phyloP scores from a whole-genome alignment of 2,797 vertebrate genomes.

The Coregonus suidteri region DNA sequence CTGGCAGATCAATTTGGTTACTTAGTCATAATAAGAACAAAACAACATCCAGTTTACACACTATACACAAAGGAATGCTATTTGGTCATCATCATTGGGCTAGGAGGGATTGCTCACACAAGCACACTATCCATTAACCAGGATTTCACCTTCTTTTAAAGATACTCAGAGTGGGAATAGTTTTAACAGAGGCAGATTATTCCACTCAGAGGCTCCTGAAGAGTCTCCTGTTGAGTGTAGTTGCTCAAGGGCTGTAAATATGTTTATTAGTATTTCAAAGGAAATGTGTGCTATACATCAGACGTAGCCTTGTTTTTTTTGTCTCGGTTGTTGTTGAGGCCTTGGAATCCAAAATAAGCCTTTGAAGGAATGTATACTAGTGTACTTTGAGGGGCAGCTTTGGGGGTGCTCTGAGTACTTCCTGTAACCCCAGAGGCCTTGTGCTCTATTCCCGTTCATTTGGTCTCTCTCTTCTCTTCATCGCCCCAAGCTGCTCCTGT shows the following conservation, averaged over 20 bases:
- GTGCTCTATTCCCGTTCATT: not conserved
- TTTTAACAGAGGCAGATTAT: too few species aligned
- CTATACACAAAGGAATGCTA: too few species aligned
- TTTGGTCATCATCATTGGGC: too few species aligned
- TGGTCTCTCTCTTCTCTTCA: not conserved
- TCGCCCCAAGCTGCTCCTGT: not conserved
- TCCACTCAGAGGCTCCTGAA: too few species aligned
- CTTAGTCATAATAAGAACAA: too few species aligned
- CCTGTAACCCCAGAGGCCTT: slow-evolving; percentile 12
- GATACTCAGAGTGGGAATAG: too few species aligned
- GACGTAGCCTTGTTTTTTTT: not conserved
- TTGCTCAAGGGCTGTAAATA: not conserved
- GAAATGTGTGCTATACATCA: not conserved
- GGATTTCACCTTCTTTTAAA: too few species aligned
- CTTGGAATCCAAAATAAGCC: not conserved
- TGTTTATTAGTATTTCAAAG: not conserved
- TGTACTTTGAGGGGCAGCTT: not conserved
- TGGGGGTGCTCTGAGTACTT: not conserved
- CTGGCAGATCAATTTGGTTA: too few species aligned
- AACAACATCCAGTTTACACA: too few species aligned
- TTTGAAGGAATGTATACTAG: not conserved
- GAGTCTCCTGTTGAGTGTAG: not conserved
- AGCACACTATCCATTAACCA: too few species aligned
- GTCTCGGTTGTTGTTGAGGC: slow-evolving; percentile 3
- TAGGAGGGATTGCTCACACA: too few species aligned